These are phyloP conservation scores for Brachionus sp. DNA, from an alignment of 1,140 invertebrate species.

Conservation along the genomic window DNA sequence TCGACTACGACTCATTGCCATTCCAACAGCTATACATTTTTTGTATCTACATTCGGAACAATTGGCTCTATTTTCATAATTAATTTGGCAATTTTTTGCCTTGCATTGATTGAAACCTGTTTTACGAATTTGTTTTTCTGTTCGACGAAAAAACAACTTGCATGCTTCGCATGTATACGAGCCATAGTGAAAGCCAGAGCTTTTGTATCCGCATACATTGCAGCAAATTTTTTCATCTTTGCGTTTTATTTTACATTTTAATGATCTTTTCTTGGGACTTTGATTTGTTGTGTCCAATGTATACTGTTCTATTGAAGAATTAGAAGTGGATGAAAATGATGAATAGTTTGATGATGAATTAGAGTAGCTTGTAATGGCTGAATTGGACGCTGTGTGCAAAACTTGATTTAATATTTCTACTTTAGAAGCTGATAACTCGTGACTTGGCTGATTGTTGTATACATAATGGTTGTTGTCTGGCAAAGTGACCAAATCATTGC, in stretches of 20 bases:
- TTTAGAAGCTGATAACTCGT: not conserved
- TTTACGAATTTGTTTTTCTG: constrained; percentile 44
- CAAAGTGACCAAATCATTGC: not conserved
- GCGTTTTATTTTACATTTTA: constrained; percentile 23
- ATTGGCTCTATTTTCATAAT: constrained; percentile 38
- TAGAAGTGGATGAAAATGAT: not conserved
- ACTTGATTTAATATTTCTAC: not conserved
- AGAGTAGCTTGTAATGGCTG: not conserved
- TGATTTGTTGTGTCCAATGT: not conserved
- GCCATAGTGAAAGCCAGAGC: constrained; percentile 40
- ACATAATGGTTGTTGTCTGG: not conserved
- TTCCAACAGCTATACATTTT: constrained; percentile 42
- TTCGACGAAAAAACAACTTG: constrained; percentile 29
- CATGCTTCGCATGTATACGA: constrained; percentile 37
- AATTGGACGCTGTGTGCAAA: not conserved
- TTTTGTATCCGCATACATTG: constrained; percentile 39
- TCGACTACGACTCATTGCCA: constrained; percentile 29
- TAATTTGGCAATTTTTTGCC: constrained; percentile 40
- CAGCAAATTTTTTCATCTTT: constrained; percentile 45
- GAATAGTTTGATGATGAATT: not conserved
- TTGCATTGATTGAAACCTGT: constrained; percentile 40
- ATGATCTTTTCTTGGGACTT: not conserved
- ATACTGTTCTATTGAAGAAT: not conserved
- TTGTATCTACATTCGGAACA: constrained; percentile 37
- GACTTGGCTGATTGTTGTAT: not conserved